Percentiles rank a stretch among this genome's conserved stretches.
Conservation (phyloP, 1,140 invertebrate genomes). For the Nilaparvata lugens region DNA sequence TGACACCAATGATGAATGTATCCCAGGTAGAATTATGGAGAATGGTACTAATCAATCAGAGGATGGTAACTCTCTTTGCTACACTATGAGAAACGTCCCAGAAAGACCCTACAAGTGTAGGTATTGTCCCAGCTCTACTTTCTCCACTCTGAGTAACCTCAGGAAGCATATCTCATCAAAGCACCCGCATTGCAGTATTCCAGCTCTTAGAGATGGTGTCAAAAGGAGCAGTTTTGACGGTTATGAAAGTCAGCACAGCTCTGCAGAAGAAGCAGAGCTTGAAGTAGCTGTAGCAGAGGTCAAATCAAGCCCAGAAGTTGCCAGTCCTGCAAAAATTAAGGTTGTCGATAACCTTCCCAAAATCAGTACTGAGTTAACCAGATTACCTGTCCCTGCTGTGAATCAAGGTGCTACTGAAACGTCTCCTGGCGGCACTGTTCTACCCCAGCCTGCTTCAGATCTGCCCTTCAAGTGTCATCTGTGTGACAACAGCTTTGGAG, state of each 20-base stretch:
- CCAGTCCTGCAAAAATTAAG: too few relatives aligned
- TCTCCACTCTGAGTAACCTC: slow-evolving; percentile 68
- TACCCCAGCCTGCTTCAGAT: slow-evolving; percentile 37
- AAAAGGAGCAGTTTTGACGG: slow-evolving; percentile 14
- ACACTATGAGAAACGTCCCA: slow-evolving; percentile 57
- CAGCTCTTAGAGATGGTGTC: slow-evolving; percentile 2
- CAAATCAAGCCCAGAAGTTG: too few relatives aligned
- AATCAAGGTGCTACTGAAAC: too few relatives aligned
- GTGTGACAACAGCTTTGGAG: slow-evolving; percentile 75
- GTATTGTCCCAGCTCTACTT: slow-evolving; percentile 74
- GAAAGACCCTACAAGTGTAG: slow-evolving; percentile 78
- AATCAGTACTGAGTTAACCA: too few relatives aligned
- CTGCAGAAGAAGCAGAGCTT: slow-evolving; percentile 30
- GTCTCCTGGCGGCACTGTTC: too few relatives aligned
- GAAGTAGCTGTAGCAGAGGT: background rate
- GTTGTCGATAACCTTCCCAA: too few relatives aligned
- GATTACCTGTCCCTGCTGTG: too few relatives aligned
- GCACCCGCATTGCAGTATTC: slow-evolving; percentile 36
- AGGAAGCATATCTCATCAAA: slow-evolving; percentile 67
- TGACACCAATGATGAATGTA: slow-evolving; percentile 18
- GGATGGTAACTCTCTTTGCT: slow-evolving; percentile 35
- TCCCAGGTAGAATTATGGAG: too few relatives aligned
- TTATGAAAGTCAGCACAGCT: slow-evolving; percentile 36
- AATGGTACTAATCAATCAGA: too few relatives aligned
- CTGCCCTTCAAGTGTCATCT: slow-evolving; percentile 87